Percentiles rank a stretch among this genome's conserved stretches.
phyloP scores from a whole-genome alignment of 1,140 invertebrate genomes.

The Philotrypesis tridentata region DNA sequence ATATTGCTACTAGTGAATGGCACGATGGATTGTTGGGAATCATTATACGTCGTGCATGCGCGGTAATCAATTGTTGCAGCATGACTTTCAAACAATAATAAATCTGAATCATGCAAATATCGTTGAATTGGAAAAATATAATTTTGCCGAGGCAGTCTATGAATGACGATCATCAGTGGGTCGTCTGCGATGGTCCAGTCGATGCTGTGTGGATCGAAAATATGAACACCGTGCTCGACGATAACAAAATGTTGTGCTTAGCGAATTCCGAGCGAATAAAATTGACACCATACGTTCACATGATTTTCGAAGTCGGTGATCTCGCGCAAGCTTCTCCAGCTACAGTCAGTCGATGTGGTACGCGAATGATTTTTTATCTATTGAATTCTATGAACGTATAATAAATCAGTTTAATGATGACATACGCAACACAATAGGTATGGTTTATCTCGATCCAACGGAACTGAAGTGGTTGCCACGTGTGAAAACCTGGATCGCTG shows the following conservation, averaged over 20 bases:
- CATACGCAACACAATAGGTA: constrained; percentile 79
- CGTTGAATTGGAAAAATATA: background rate
- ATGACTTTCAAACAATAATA: background rate
- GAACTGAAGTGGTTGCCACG: constrained; percentile 87
- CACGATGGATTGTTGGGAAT: constrained; percentile 88
- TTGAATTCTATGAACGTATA: too few relatives aligned
- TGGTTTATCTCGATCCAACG: constrained; percentile 92
- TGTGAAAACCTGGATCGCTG: constrained; percentile 86
- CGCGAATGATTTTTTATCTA: background rate
- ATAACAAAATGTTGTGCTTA: constrained; percentile 94
- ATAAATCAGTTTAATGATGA: too few relatives aligned
- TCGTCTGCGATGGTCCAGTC: constrained; percentile 92
- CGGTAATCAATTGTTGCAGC: constrained; percentile 67
- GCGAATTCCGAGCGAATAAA: constrained; percentile 93
- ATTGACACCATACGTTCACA: constrained; percentile 85
- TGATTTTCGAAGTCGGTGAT: constrained; percentile 94
- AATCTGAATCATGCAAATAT: background rate
- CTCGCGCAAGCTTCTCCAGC: constrained; percentile 90
- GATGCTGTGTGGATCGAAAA: constrained; percentile 97
- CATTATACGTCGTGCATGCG: constrained; percentile 81
- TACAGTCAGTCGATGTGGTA: constrained; percentile 83
- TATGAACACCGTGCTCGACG: constrained; percentile 94
- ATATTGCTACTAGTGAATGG: constrained; percentile 90
- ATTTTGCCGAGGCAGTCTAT: constrained; percentile 55
- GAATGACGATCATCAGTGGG: constrained; percentile 85